These are phyloP conservation scores for Brachypodius melanocephalos DNA, from an alignment of 2,113 vertebrate species.

Conservation along the genomic window DNA sequence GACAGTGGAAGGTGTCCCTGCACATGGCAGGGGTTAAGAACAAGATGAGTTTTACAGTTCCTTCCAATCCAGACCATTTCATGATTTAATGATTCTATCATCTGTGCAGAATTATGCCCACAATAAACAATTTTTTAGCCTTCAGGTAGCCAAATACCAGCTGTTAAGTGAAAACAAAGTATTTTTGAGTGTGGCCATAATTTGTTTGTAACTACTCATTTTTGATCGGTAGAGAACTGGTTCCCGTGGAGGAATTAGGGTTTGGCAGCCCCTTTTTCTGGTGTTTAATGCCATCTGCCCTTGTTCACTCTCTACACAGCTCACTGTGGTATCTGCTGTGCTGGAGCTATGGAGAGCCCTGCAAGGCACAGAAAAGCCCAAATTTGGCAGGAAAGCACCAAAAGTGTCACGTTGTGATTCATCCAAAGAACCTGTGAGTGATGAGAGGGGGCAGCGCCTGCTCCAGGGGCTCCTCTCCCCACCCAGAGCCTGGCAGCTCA, in stretches of 20 bases:
- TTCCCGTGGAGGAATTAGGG: not conserved
- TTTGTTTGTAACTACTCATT: fast-evolving
- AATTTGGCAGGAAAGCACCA: not conserved
- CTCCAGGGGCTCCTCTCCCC: not conserved
- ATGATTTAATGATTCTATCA: not conserved
- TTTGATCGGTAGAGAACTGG: not conserved
- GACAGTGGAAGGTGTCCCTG: not conserved
- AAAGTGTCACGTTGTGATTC: fast-evolving
- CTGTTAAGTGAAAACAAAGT: not conserved
- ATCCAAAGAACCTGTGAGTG: not conserved
- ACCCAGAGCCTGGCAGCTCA: not conserved
- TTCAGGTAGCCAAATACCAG: not conserved
- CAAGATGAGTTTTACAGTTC: not conserved
- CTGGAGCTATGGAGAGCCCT: not conserved
- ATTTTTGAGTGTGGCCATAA: not conserved
- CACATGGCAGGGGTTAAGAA: not conserved
- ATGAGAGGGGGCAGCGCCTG: not conserved
- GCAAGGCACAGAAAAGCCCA: not conserved
- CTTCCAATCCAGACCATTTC: not conserved
- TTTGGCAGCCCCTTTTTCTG: not conserved
- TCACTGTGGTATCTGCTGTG: not conserved
- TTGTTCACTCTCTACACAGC: not conserved
- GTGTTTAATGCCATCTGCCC: fast-evolving
- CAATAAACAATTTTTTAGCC: not conserved
- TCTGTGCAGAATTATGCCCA: not conserved